These are phyloP conservation scores for Meteorus colon DNA, from an alignment of 2,888 invertebrate genomes.

Conservation along the genomic window DNA sequence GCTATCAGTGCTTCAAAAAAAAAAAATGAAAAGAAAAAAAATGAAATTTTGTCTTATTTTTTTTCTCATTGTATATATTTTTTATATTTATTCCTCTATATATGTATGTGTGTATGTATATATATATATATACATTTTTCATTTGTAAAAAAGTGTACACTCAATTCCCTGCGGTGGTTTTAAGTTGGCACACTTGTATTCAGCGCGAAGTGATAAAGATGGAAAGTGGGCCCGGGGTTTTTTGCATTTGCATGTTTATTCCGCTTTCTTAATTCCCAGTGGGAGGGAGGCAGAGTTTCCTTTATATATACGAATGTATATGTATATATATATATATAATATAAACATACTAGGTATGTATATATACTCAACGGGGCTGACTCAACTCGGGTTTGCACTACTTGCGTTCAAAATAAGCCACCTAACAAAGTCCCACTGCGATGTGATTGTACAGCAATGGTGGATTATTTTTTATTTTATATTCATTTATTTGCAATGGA, in stretches of 20 bases:
- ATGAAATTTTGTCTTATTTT: neutral
- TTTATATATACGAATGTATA: neutral
- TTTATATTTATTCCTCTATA: neutral
- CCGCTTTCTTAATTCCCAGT: slow-evolving; percentile 62
- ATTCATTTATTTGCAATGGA: slow-evolving; percentile 3
- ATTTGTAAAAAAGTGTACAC: slow-evolving; percentile 24
- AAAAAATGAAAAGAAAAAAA: slow-evolving; percentile 8
- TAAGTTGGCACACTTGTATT: slow-evolving; percentile 56
- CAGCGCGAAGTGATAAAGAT: slow-evolving; percentile 63
- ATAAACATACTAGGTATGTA: neutral
- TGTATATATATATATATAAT: too few species aligned
- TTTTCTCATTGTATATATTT: neutral
- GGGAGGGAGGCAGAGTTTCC: slow-evolving; percentile 11
- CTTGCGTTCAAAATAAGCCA: slow-evolving; percentile 46
- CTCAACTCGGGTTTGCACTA: slow-evolving; percentile 46
- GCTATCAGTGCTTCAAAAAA: slow-evolving; percentile 1
- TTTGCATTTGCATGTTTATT: slow-evolving; percentile 66
- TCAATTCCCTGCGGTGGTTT: slow-evolving; percentile 39
- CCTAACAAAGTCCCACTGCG: slow-evolving; percentile 15
- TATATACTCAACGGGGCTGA: slow-evolving; percentile 36
- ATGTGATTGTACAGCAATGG: neutral
- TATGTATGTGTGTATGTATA: neutral
- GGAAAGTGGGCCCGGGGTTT: slow-evolving; percentile 58
- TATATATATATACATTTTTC: neutral
- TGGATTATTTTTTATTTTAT: slow-evolving; percentile 13